Evolutionary conservation across 2,888 invertebrate genomes (phyloP), one percentile per base, ranked within the genome.

Genomic region (Lycaena phlaeas): DNA sequence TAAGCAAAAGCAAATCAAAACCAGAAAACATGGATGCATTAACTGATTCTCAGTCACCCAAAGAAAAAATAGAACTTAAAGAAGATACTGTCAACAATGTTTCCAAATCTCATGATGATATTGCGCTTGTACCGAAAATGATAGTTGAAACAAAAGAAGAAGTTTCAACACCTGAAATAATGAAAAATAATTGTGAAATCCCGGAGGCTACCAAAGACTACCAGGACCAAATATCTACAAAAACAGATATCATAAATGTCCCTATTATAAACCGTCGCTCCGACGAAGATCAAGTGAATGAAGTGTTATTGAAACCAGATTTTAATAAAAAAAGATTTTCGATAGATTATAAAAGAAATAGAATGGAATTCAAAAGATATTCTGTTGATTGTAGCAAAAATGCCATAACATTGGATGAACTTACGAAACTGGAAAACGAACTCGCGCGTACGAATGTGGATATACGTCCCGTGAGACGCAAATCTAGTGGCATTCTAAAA

Each of bases 401-500:
- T 57, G 68, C 76, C 7, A 68, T 72, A 27, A 78, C 81, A 44
- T 56, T 81, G 31, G 73, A 77, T 48, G 78, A 82, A 49, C 56
- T 84, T 39, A 57, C 68, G 12, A 67, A 68, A 29, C 62, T 84
- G 1, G 82, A 84, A 48, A 59, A 72, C 40, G 74, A 82, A 49
- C 55, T 84, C 46, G 73, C 77, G 10, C 67, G 69, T n/a, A 76
- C 79, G 5, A 82, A 81, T 45, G 60, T 81, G 6, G 81, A 78
- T 28, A 69, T 72, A 3, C 68, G 79, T 4, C 67, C 68, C 1
- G 61, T 56, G 4, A 67, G 82, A 40, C 74, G 82, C 37, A 81
- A 82, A 57, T 84, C 82, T n/a, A 64, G 71, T 12, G 84, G 84
- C 1, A 84, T 84, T 45, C 61, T 84, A 31, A 84, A 84, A 51